phyloP scores from a whole-genome alignment of 2,888 invertebrate species.

The Leucania comma region DNA sequence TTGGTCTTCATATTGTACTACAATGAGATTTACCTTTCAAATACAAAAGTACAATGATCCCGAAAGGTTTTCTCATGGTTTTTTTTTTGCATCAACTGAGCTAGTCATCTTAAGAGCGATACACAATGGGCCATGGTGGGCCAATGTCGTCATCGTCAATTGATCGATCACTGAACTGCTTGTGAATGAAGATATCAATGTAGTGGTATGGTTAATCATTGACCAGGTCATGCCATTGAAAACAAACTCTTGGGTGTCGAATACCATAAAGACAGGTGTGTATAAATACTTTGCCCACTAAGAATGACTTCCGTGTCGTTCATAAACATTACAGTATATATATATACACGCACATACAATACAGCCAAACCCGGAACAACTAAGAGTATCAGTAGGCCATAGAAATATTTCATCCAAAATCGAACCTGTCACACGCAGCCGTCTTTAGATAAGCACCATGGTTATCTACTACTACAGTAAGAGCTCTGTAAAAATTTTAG shows the following conservation, averaged over 20 bases:
- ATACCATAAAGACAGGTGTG: neutral
- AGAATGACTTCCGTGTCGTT: no score
- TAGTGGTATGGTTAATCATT: neutral
- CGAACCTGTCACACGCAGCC: no score
- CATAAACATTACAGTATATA: no score
- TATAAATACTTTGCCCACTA: no score
- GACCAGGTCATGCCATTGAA: neutral
- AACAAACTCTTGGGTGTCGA: neutral
- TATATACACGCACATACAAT: no score
- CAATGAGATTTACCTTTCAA: constrained; percentile 18
- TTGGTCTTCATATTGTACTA: constrained; percentile 36
- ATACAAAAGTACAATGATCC: constrained; percentile 38
- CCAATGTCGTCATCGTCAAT: constrained; percentile 12
- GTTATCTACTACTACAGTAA: no score
- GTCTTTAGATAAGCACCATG: no score
- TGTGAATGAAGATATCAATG: constrained; percentile 25
- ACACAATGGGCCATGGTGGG: constrained; percentile 33
- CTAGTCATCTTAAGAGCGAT: constrained; percentile 25
- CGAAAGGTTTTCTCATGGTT: constrained; percentile 21
- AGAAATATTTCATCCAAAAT: no score
- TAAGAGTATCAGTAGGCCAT: no score
- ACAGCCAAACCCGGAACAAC: no score
- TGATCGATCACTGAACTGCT: constrained; percentile 31
- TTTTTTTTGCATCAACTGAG: constrained; percentile 34
- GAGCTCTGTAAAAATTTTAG: no score